Evolutionary conservation across 2,113 vertebrate species (phyloP).

Genomic region (Pogona vitticeps): DNA sequence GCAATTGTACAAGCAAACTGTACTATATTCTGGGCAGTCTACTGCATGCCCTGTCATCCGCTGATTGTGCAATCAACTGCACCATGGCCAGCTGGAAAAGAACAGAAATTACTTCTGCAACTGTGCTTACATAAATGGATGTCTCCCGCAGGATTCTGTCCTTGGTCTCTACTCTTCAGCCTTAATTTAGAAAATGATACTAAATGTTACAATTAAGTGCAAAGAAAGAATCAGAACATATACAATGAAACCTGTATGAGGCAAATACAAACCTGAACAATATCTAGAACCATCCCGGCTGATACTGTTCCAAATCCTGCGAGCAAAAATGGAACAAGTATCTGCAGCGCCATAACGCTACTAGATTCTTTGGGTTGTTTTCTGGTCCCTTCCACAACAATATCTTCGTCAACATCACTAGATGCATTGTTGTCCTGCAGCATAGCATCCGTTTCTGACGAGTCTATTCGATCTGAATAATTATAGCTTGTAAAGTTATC

Average conservation of each 20-base stretch:
- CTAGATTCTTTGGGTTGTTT: conserved; percentile 89
- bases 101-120: background rate
- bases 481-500: conserved; percentile 74
- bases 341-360: conserved; percentile 91
- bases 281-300: conserved; percentile 95
- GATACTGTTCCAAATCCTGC: conserved; percentile 97
- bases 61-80: too few relatives aligned
- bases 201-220: background rate
- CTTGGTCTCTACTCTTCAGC: background rate
- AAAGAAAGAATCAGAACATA: background rate
- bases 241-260: background rate
- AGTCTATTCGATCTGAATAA: conserved; percentile 81
- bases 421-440: conserved; percentile 70
- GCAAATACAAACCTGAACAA: conserved; percentile 89
- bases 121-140: background rate
- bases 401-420: conserved; percentile 69
- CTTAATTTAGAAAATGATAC: background rate
- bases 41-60: too few relatives aligned
- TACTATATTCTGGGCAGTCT: too few relatives aligned
- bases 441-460: conserved; percentile 87
- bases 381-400: conserved; percentile 69
- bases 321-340: conserved; percentile 90
- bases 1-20: too few relatives aligned
- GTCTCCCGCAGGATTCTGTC: too few relatives aligned
- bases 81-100: too few relatives aligned